Conservation (phyloP, 2,797 vertebrate genomes). For the Discoglossus pictus region DNA sequence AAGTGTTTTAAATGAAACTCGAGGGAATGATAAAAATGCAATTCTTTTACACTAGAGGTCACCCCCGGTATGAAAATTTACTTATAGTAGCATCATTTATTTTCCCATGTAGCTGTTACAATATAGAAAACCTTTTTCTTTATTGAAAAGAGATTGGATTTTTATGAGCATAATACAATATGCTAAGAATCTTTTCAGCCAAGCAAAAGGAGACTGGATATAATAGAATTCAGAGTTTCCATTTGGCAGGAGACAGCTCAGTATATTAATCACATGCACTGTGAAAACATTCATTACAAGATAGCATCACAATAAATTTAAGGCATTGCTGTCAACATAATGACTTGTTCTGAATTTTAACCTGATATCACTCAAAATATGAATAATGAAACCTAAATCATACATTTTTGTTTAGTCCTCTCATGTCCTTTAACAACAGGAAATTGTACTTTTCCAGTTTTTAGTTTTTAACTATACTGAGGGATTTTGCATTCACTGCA, state of each 20-base stretch:
- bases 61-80: slow-evolving; percentile 70
- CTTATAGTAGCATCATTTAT: slow-evolving; percentile 59
- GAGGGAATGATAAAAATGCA: slow-evolving; percentile 67
- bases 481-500: too few relatives aligned
- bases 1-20: slow-evolving; percentile 62
- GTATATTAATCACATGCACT: slow-evolving; percentile 39
- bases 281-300: slow-evolving; percentile 48
- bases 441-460: not conserved
- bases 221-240: slow-evolving; percentile 50
- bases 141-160: slow-evolving; percentile 54
- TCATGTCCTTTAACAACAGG: not conserved
- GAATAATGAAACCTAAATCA: too few relatives aligned
- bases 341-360: slow-evolving; percentile 28
- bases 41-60: slow-evolving; percentile 76
- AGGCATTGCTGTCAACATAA: slow-evolving; percentile 34
- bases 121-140: slow-evolving; percentile 51
- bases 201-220: slow-evolving; percentile 53
- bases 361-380: slow-evolving; percentile 21
- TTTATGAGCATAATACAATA: slow-evolving; percentile 53
- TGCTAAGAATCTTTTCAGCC: slow-evolving; percentile 52
- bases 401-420: not conserved
- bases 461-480: too few relatives aligned
- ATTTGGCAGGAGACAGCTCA: slow-evolving; percentile 41
- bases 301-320: slow-evolving; percentile 52
- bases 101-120: slow-evolving; percentile 54